phyloP scores from a whole-genome alignment of 1,140 invertebrate species.

The Heliconius congener region DNA sequence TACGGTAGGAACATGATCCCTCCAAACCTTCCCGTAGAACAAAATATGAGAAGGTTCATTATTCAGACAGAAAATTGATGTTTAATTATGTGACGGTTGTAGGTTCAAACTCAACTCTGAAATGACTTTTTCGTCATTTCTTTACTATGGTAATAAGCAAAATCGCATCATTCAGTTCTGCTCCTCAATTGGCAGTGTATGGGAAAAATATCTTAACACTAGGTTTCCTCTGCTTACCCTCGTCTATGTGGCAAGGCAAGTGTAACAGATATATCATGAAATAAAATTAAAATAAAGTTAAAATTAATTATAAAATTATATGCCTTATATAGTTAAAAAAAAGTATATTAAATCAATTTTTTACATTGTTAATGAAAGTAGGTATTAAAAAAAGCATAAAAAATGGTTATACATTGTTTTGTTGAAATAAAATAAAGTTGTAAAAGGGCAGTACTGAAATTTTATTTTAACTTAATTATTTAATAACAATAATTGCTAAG shows the following conservation, averaged over 20 bases:
- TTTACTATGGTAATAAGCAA: too few relatives aligned
- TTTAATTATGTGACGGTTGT: not conserved
- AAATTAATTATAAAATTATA: not conserved
- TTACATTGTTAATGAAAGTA: not conserved
- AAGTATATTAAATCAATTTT: constrained; percentile 6
- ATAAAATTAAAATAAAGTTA: not conserved
- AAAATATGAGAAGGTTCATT: constrained; percentile 56
- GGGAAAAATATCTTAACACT: too few relatives aligned
- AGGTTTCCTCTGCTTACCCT: too few relatives aligned
- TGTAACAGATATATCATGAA: too few relatives aligned
- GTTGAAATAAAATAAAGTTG: constrained; percentile 10
- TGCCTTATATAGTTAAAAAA: not conserved
- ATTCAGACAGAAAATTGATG: constrained; percentile 38
- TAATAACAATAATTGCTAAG: too few relatives aligned
- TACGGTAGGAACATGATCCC: constrained; percentile 55
- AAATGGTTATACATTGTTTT: not conserved
- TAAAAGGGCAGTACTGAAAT: not conserved
- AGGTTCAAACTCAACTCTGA: too few relatives aligned
- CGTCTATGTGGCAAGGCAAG: too few relatives aligned
- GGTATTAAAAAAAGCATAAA: not conserved
- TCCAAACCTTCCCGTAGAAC: constrained; percentile 54
- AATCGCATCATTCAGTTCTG: too few relatives aligned
- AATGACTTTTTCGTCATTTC: too few relatives aligned
- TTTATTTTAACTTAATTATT: not conserved
- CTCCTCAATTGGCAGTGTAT: too few relatives aligned